Evolutionary conservation across 2,888 invertebrate species (phyloP).

Genomic region (Oscheius sp.): DNA sequence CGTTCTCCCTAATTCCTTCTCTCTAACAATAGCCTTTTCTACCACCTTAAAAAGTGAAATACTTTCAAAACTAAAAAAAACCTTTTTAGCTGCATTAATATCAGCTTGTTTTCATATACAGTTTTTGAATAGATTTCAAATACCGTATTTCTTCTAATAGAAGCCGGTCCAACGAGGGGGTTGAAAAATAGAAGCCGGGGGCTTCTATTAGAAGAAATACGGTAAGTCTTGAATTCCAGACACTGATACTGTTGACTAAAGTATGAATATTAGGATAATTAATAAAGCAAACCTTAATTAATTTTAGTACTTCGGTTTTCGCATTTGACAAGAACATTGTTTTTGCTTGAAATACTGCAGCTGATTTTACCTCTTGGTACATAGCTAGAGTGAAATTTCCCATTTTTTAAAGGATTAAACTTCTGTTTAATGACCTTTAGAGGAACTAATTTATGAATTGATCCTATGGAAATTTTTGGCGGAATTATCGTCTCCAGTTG

Average conservation of each 20-base stretch:
- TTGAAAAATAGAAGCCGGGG: too few relatives aligned
- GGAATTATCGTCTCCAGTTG: too few relatives aligned
- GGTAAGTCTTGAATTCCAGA: constrained; percentile 15
- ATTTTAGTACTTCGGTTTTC: not conserved
- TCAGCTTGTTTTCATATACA: constrained; percentile 27
- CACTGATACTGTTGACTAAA: not conserved
- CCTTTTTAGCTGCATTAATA: not conserved
- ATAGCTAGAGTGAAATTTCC: too few relatives aligned
- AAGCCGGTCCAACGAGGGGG: too few relatives aligned
- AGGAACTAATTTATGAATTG: too few relatives aligned
- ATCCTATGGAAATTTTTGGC: too few relatives aligned
- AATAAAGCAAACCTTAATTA: not conserved
- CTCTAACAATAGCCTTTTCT: constrained; percentile 9
- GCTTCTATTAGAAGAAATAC: too few relatives aligned
- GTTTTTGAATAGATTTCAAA: constrained; percentile 21
- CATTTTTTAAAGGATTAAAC: too few relatives aligned
- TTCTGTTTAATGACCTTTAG: too few relatives aligned
- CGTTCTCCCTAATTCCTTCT: too few relatives aligned
- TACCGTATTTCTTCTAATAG: too few relatives aligned
- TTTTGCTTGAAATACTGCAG: constrained; percentile 46
- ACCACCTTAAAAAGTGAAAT: not conserved
- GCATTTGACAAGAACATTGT: constrained; percentile 31
- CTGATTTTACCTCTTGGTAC: constrained; percentile 41
- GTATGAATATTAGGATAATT: not conserved
- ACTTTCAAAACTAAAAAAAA: not conserved